Evolutionary conservation across 2,113 vertebrate species (phyloP).

Genomic region (Cygnus buccinator): DNA sequence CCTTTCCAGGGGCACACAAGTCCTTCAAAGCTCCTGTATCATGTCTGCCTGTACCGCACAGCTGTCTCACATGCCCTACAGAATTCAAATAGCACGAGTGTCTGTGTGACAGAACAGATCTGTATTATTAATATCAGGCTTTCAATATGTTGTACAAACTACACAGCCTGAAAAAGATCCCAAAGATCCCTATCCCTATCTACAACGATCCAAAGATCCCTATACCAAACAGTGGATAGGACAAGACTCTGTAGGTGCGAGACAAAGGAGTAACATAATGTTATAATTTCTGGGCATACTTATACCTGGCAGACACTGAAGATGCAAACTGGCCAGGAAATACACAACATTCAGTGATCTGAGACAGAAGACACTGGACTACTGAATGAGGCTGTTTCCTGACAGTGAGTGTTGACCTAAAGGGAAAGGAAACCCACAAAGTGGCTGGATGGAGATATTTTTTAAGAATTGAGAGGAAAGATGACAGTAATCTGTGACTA

Average conservation of each 20-base stretch:
- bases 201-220: no score
- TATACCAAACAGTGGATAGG: no score
- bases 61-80: not conserved
- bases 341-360: not conserved
- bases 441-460: not conserved
- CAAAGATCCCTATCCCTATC: no score
- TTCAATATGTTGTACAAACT: not conserved
- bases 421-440: not conserved
- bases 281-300: not conserved
- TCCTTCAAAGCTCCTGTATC: not conserved
- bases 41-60: not conserved
- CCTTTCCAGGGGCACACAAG: not conserved
- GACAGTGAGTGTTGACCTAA: not conserved
- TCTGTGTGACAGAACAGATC: not conserved
- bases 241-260: not conserved
- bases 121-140: not conserved
- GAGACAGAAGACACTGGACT: not conserved
- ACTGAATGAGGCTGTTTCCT: not conserved
- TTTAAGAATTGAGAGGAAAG: not conserved
- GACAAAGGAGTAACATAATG: not conserved
- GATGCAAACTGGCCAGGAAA: not conserved
- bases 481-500: not conserved
- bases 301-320: not conserved
- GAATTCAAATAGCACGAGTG: not conserved
- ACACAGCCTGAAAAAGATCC: not conserved